Evolutionary conservation across 30 jellyfish, hydroid and myxozoan genomes (phyloP).

Genomic region (Cassiopea andromeda): DNA sequence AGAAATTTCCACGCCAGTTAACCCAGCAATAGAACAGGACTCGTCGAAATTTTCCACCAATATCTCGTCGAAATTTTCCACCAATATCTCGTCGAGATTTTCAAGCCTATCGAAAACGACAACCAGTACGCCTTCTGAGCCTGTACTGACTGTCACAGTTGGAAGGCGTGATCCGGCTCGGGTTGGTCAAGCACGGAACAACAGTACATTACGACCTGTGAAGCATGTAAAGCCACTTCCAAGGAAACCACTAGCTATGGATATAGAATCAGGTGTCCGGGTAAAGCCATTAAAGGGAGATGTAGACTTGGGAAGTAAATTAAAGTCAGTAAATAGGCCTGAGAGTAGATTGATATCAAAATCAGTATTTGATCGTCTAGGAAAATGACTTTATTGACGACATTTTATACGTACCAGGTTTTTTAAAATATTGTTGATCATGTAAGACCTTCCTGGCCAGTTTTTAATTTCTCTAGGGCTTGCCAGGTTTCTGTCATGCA

Average conservation of each 20-base stretch:
- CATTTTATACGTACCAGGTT: not conserved
- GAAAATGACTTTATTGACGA: not conserved
- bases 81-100: conserved; percentile 13
- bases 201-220: conserved; percentile 27
- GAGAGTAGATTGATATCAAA: not conserved
- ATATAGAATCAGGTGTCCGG: conserved; percentile 5
- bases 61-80: no score
- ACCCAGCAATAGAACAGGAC: not conserved
- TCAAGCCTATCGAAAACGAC: not conserved
- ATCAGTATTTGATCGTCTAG: conserved; percentile 58
- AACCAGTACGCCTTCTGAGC: not conserved
- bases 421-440: not conserved
- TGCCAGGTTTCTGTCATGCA: no score
- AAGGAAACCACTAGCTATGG: conserved; percentile 65
- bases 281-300: conserved; percentile 3
- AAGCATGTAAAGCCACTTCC: conserved; percentile 53
- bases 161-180: not conserved
- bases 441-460: no score
- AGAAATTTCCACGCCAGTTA: conserved; percentile 1
- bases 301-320: not conserved
- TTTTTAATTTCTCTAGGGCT: no score
- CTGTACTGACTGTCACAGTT: not conserved
- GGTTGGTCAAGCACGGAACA: not conserved
- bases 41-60: no score
- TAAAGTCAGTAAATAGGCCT: not conserved